phyloP scores from a whole-genome alignment of 2,113 vertebrate species.

The Oryzias javanicus region DNA sequence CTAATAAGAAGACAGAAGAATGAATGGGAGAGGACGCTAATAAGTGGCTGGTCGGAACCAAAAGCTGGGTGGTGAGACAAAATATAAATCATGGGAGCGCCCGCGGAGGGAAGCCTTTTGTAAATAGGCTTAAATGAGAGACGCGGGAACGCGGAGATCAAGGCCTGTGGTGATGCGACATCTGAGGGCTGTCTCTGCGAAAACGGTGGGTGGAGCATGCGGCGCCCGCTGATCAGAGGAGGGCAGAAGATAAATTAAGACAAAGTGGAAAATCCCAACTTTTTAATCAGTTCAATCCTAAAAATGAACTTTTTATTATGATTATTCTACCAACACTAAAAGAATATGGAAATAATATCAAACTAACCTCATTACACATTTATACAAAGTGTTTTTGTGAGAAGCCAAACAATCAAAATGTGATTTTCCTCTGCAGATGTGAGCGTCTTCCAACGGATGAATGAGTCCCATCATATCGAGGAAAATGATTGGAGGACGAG shows the following conservation, averaged over 20 bases:
- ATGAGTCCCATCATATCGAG: conserved; percentile 33
- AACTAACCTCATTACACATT: conserved; percentile 74
- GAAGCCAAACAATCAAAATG: conserved; percentile 63
- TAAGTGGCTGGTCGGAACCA: conserved; percentile 21
- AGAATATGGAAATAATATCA: conserved; percentile 47
- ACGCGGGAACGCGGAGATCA: conserved; percentile 24
- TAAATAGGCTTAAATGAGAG: conserved; percentile 38
- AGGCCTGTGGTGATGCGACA: conserved; percentile 59
- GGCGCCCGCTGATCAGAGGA: conserved; percentile 69
- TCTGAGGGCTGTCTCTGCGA: conserved; percentile 53
- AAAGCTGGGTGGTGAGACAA: conserved; percentile 18
- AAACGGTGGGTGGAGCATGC: conserved; percentile 71
- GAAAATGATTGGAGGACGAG: conserved; percentile 41
- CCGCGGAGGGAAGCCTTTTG: conserved; percentile 23
- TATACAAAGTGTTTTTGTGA: conserved; percentile 63
- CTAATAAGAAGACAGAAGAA: conserved; percentile 1
- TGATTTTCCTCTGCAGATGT: conserved; percentile 56
- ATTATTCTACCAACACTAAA: conserved; percentile 31
- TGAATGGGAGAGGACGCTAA: neutral
- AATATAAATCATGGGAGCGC: conserved; percentile 15
- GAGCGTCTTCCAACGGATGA: conserved; percentile 21
- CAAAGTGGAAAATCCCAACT: too few relatives aligned
- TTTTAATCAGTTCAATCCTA: too few relatives aligned
- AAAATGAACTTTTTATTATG: neutral
- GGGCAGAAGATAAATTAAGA: conserved; percentile 1